Percentiles rank a stretch among this genome's conserved stretches.
Evolutionary conservation across 2,888 invertebrate genomes (phyloP).

Genomic region (Dasypolia templi): DNA sequence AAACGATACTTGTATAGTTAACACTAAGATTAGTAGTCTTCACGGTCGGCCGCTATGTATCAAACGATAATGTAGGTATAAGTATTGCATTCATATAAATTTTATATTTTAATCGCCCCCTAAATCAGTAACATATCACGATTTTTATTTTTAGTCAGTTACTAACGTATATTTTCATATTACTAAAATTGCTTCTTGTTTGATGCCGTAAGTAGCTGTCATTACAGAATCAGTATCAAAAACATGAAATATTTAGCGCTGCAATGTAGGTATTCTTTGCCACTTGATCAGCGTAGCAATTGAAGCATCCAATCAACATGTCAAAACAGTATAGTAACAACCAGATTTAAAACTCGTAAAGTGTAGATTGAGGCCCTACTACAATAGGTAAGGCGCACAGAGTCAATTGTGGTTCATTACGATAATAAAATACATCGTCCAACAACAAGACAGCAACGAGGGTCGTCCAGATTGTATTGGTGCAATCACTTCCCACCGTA

Average conservation of each 20-base stretch:
- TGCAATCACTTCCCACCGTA: constrained; percentile 68
- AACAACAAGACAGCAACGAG: constrained; percentile 43
- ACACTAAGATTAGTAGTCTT: constrained; percentile 53
- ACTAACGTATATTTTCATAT: not conserved
- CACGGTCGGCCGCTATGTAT: constrained; percentile 28
- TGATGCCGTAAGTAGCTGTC: not conserved
- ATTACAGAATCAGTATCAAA: not conserved
- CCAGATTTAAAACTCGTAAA: constrained; percentile 64
- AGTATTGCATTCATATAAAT: constrained; percentile 46
- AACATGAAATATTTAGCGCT: not conserved
- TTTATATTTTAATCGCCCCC: too few species aligned
- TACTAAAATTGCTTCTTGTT: not conserved
- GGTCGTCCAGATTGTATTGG: constrained; percentile 62
- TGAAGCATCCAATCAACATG: constrained; percentile 40
- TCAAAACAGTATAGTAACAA: constrained; percentile 60
- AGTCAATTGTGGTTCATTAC: constrained; percentile 68
- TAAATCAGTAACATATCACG: constrained; percentile 40
- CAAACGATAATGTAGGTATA: constrained; percentile 41
- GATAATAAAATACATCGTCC: constrained; percentile 65
- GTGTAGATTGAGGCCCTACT: constrained; percentile 56
- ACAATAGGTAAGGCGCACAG: constrained; percentile 62
- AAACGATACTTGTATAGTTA: constrained; percentile 52
- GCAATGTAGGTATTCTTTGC: constrained; percentile 9
- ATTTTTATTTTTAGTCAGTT: constrained; percentile 15
- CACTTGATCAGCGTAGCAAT: constrained; percentile 23